A percentile compares a stretch with the other conserved stretches of the same genome.
phyloP scores from a whole-genome alignment of 1,140 invertebrate species.

The Caenorhabditis brenneri region DNA sequence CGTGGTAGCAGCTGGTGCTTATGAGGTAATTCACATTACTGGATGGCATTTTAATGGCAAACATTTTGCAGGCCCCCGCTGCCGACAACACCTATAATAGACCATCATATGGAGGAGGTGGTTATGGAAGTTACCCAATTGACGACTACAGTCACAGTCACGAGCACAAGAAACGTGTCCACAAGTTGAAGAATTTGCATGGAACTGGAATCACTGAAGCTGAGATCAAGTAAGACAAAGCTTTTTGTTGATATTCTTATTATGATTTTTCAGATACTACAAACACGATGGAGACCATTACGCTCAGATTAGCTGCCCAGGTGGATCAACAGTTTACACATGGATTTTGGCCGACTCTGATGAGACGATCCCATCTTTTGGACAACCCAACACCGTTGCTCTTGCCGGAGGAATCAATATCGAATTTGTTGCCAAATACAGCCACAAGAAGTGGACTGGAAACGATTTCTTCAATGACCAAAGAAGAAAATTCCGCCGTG shows the following conservation, averaged over 20 bases:
- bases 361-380: not conserved
- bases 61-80: not conserved
- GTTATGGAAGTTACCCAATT: not conserved
- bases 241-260: not conserved
- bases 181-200: not conserved
- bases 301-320: not conserved
- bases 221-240: not conserved
- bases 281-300: not conserved
- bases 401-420: not conserved
- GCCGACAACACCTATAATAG: not conserved
- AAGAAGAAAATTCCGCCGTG: not conserved
- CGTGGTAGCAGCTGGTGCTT: not conserved
- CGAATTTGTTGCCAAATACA: not conserved
- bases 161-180: not conserved
- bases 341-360: not conserved
- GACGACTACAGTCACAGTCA: not conserved
- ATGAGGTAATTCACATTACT: not conserved
- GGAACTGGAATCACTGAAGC: not conserved
- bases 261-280: conserved; percentile 3
- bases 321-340: not conserved
- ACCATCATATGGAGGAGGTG: not conserved
- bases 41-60: not conserved
- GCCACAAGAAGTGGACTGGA: not conserved
- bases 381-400: not conserved
- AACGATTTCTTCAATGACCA: not conserved